Percentiles rank a stretch among this genome's conserved stretches.
These are phyloP conservation scores for Monoplex corrugatus DNA, from an alignment of 2,888 invertebrate genomes.

Conservation along the genomic window DNA sequence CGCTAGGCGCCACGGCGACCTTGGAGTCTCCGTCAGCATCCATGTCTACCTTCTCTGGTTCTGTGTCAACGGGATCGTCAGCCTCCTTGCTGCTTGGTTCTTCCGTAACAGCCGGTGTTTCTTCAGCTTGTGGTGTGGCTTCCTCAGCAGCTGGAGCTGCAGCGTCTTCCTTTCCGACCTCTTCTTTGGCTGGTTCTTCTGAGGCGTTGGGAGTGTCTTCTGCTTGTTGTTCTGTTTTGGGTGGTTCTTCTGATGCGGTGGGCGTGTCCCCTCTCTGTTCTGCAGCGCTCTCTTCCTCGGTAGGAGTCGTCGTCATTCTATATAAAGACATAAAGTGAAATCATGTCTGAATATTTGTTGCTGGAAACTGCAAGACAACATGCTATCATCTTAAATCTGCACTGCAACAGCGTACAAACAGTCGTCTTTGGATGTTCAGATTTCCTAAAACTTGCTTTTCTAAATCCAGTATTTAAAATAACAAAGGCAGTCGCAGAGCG, in stretches of 20 bases:
- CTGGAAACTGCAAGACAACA: no score
- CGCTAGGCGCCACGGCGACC: not conserved
- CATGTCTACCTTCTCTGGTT: not conserved
- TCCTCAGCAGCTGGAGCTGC: not conserved
- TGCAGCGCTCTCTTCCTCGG: not conserved
- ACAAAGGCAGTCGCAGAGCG: no score
- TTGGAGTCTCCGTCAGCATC: not conserved
- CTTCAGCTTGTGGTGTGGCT: not conserved
- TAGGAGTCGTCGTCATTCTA: slow-evolving; percentile 1
- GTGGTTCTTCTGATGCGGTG: not conserved
- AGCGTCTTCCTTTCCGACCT: not conserved
- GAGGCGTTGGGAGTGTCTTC: slow-evolving; percentile 4
- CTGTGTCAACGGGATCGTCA: slow-evolving; percentile 24
- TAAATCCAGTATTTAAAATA: no score
- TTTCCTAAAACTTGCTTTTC: no score
- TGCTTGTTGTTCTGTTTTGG: slow-evolving; percentile 1
- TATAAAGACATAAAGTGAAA: not conserved
- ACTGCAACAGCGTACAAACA: not conserved
- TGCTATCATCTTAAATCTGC: no score
- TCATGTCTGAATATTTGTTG: no score
- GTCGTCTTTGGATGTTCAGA: no score
- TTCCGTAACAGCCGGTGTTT: not conserved
- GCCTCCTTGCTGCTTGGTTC: not conserved
- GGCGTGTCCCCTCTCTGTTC: slow-evolving; percentile 9
- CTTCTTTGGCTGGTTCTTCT: slow-evolving; percentile 6